phyloP scores from a whole-genome alignment of 2,888 invertebrate genomes.

The Saturnia pavonia region DNA sequence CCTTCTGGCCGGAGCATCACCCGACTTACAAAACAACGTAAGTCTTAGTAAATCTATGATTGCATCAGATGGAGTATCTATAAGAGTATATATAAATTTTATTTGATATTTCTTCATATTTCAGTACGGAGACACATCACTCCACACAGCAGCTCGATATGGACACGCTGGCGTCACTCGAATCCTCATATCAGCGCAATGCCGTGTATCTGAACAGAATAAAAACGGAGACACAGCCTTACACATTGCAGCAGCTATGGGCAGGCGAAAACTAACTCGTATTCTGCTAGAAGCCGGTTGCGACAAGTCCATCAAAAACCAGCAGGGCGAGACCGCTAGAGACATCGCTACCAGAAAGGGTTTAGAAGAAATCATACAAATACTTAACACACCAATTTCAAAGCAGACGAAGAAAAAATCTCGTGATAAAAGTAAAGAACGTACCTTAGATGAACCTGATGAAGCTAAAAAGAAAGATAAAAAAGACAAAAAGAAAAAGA shows the following conservation, averaged over 20 bases:
- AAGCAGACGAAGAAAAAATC: constrained; percentile 70
- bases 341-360: constrained; percentile 95
- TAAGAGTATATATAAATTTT: not conserved
- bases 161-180: constrained; percentile 98
- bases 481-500: constrained; percentile 74
- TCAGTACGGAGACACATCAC: constrained; percentile 96
- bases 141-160: constrained; percentile 97
- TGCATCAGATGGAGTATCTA: not conserved
- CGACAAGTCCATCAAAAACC: constrained; percentile 85
- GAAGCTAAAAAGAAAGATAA: constrained; percentile 70
- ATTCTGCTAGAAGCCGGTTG: constrained; percentile 94
- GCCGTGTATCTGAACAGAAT: constrained; percentile 93
- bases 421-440: constrained; percentile 77
- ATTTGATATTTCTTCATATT: constrained; percentile 31
- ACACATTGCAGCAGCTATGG: constrained; percentile 97
- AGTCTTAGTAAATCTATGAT: constrained; percentile 41
- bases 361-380: constrained; percentile 90
- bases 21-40: constrained; percentile 95
- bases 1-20: constrained; percentile 92
- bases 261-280: constrained; percentile 93
- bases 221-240: constrained; percentile 97
- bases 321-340: constrained; percentile 93
- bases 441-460: constrained; percentile 79
- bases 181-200: constrained; percentile 94
- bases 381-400: constrained; percentile 83